These are phyloP conservation scores for Papilio demoleus DNA, from an alignment of 2,888 invertebrate genomes.

Conservation along the genomic window DNA sequence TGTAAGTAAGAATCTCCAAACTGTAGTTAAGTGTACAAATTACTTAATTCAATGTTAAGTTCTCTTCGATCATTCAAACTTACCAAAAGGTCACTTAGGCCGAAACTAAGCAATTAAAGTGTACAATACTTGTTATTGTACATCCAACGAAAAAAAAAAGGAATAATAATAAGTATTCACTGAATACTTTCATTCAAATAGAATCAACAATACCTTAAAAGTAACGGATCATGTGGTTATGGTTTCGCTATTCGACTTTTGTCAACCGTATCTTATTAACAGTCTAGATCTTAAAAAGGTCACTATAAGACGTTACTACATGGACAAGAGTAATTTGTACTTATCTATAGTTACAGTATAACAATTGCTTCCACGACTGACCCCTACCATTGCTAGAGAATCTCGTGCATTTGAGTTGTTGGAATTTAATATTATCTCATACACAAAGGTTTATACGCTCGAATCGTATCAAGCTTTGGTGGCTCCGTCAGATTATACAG, in stretches of 20 bases:
- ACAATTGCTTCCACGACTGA: neutral
- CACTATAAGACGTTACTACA: too few relatives aligned
- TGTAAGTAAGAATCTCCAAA: conserved; percentile 78
- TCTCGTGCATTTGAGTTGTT: conserved; percentile 49
- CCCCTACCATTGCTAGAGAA: conserved; percentile 28
- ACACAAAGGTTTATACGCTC: conserved; percentile 54
- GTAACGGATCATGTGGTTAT: too few relatives aligned
- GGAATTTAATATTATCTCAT: conserved; percentile 62
- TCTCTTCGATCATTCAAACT: conserved; percentile 72
- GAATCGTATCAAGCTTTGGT: conserved; percentile 54
- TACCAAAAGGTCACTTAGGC: conserved; percentile 42
- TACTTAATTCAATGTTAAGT: conserved; percentile 83
- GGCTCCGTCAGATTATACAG: conserved; percentile 55
- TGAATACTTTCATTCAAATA: too few relatives aligned
- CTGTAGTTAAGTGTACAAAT: conserved; percentile 83
- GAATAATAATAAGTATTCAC: too few relatives aligned
- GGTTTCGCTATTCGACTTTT: too few relatives aligned
- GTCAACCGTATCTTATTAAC: too few relatives aligned
- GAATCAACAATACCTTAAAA: too few relatives aligned
- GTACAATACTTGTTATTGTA: neutral
- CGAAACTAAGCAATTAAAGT: conserved; percentile 7
- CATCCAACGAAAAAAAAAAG: neutral
- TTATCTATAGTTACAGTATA: neutral
- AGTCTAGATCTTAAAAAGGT: too few relatives aligned
- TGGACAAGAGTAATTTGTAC: too few relatives aligned